Evolutionary conservation across 92 coral and sea anemone species (phyloP).

Genomic region (Parazoanthus atlanticus): DNA sequence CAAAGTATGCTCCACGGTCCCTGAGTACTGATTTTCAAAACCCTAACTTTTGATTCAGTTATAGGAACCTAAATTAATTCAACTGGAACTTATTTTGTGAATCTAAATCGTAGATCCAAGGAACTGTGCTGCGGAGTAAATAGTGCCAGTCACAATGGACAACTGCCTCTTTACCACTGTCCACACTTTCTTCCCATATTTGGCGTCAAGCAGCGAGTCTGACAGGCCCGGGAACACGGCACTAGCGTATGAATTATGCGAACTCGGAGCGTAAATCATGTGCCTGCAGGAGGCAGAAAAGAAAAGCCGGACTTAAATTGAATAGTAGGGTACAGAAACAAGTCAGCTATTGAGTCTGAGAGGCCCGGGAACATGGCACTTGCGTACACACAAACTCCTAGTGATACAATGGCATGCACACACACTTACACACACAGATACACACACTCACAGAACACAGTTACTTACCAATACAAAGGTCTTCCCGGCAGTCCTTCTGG

Average conservation of each 20-base stretch:
- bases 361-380: constrained; percentile 57
- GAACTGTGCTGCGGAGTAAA: constrained; percentile 87
- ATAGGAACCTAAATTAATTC: background rate
- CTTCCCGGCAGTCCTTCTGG: constrained; percentile 85
- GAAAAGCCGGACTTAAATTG: background rate
- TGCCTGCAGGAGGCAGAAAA: constrained; percentile 64
- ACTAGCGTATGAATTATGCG: constrained; percentile 84
- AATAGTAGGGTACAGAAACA: no score
- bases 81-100: background rate
- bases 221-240: constrained; percentile 93
- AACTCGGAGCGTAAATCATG: constrained; percentile 91
- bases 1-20: no score
- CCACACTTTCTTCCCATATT: constrained; percentile 61
- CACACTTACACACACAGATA: background rate
- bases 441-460: background rate
- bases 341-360: background rate
- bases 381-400: no score
- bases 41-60: background rate
- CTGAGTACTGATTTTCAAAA: no score
- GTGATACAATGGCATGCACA: background rate
- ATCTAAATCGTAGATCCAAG: constrained; percentile 58
- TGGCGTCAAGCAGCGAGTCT: constrained; percentile 80
- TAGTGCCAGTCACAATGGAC: constrained; percentile 66
- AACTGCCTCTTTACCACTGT: constrained; percentile 65
- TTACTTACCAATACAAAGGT: constrained; percentile 80